Conservation (phyloP, 2,797 vertebrate genomes). For the Enteromius anoplus region DNA sequence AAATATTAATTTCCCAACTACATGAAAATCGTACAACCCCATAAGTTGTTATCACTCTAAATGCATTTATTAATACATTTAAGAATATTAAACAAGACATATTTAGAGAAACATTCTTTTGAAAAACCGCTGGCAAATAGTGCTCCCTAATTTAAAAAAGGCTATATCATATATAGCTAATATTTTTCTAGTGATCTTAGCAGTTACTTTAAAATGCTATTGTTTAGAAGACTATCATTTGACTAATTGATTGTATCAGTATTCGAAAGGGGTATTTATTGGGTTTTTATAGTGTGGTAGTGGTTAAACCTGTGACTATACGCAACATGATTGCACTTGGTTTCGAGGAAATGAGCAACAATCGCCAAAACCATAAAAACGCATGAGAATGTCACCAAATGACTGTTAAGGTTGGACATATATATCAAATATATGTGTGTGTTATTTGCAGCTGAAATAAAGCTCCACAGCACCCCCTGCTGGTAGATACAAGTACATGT, state of each 20-base stretch:
- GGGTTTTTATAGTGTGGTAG: background rate
- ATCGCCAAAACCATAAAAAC: background rate
- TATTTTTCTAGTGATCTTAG: background rate
- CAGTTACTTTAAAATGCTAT: background rate
- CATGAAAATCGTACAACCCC: background rate
- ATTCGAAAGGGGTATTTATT: background rate
- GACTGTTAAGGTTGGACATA: background rate
- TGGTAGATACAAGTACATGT: background rate
- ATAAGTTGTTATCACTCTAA: background rate
- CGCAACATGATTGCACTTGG: background rate
- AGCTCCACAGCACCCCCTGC: conserved; percentile 20
- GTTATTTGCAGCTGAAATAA: background rate
- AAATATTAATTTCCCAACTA: background rate
- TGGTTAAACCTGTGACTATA: background rate
- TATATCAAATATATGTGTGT: too few species aligned
- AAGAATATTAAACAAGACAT: background rate
- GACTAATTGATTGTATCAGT: background rate
- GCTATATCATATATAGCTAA: too few species aligned
- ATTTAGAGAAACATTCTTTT: background rate
- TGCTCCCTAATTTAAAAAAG: too few species aligned
- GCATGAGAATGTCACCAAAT: background rate
- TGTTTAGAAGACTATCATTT: background rate
- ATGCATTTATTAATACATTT: background rate
- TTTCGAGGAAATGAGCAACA: background rate
- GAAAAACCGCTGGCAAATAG: too few species aligned